A percentile compares a stretch with the other conserved stretches of the same genome.
Evolutionary conservation across 2,888 invertebrate species (phyloP).

Genomic region (Synanthedon tipuliformis): DNA sequence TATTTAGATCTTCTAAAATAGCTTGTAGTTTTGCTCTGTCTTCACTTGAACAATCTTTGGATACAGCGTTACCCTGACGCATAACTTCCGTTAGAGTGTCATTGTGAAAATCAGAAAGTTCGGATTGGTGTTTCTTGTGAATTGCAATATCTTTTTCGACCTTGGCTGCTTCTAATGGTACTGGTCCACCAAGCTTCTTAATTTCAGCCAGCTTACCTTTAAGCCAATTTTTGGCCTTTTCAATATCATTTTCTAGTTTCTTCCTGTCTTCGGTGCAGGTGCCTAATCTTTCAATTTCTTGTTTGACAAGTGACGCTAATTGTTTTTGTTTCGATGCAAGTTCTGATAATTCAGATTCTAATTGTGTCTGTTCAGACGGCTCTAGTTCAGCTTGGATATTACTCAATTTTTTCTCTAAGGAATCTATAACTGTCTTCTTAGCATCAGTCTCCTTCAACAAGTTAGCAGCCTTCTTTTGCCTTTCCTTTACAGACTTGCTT

Average conservation of each 20-base stretch:
- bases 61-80: conserved; percentile 80
- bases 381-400: conserved; percentile 89
- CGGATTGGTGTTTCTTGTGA: conserved; percentile 80
- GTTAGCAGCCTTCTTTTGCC: conserved; percentile 77
- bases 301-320: conserved; percentile 76
- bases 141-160: conserved; percentile 86
- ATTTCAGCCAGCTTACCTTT: conserved; percentile 81
- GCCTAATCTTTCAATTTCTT: conserved; percentile 78
- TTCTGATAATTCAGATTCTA: conserved; percentile 79
- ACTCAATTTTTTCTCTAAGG: conserved; percentile 83
- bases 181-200: conserved; percentile 79
- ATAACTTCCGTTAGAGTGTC: conserved; percentile 79
- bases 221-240: conserved; percentile 84
- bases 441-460: conserved; percentile 86
- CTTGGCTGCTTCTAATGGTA: conserved; percentile 82
- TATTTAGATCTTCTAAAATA: conserved; percentile 75
- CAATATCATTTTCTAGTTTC: conserved; percentile 82
- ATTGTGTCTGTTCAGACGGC: conserved; percentile 82
- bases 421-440: conserved; percentile 84
- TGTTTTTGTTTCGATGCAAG: conserved; percentile 81
- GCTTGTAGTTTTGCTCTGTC: conserved; percentile 75
- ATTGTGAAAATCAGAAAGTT: conserved; percentile 82
- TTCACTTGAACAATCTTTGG: conserved; percentile 84
- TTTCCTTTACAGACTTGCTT: conserved; percentile 80
- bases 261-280: conserved; percentile 79